These are phyloP conservation scores for Onychorhynchus coronatus DNA, from an alignment of 2,113 vertebrate species.

Conservation along the genomic window DNA sequence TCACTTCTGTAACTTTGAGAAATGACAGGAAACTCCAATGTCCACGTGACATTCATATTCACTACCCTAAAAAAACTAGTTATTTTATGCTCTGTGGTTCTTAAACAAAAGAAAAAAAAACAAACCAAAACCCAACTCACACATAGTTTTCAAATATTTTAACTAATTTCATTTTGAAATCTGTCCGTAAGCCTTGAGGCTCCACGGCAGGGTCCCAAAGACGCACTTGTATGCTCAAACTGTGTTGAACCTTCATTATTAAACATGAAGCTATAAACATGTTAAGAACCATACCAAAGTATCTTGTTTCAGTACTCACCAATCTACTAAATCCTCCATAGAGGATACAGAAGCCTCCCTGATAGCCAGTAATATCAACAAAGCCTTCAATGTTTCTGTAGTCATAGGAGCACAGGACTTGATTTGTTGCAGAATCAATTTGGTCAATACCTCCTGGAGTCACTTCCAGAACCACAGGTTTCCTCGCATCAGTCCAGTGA, in stretches of 20 bases:
- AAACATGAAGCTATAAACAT: not conserved
- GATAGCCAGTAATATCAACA: constrained; percentile 90
- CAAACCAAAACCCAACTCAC: not conserved
- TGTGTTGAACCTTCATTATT: not conserved
- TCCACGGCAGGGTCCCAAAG: not conserved
- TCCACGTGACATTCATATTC: not conserved
- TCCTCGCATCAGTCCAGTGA: constrained; percentile 93
- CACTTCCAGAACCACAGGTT: constrained; percentile 89
- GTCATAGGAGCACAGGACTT: constrained; percentile 95
- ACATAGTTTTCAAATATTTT: not conserved
- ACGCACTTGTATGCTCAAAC: not conserved
- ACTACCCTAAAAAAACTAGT: not conserved
- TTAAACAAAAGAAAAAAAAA: not conserved
- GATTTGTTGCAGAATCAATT: constrained; percentile 90
- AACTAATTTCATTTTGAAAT: not conserved
- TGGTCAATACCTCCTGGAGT: constrained; percentile 97
- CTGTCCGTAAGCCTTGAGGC: not conserved
- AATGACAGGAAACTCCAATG: not conserved
- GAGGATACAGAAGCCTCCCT: constrained; percentile 95
- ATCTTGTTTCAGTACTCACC: constrained; percentile 73
- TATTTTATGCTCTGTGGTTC: not conserved
- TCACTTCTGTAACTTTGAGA: not conserved
- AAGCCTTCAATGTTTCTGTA: constrained; percentile 98
- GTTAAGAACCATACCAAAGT: not conserved
- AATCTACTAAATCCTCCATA: constrained; percentile 95